A percentile compares a stretch with the other conserved stretches of the same genome.
phyloP scores from a whole-genome alignment of 2,888 invertebrate species.

The Lasioglossum figueresi region DNA sequence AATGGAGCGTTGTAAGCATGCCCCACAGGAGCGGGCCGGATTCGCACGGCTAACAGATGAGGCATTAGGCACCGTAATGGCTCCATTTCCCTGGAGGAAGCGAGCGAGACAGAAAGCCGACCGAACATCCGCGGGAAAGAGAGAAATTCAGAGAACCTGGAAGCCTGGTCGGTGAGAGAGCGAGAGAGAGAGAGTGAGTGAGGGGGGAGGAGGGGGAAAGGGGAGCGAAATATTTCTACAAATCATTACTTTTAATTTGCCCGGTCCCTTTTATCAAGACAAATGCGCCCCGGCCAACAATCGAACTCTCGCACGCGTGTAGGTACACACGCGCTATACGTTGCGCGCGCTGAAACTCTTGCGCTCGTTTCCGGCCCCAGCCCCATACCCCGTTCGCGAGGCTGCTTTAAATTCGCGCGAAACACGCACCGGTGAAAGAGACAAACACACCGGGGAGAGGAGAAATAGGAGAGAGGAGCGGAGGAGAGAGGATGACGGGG shows the following conservation, averaged over 20 bases:
- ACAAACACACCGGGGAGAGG: neutral
- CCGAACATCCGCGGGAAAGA: neutral
- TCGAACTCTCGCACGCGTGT: constrained; percentile 35
- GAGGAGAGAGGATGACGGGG: neutral
- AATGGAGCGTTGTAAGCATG: constrained; percentile 81
- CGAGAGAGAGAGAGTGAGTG: constrained; percentile 33
- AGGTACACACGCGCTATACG: neutral
- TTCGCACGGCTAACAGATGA: constrained; percentile 82
- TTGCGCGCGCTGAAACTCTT: constrained; percentile 1
- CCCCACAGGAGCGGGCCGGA: constrained; percentile 78
- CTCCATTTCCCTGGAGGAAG: constrained; percentile 76
- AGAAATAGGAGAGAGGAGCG: neutral
- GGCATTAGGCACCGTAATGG: constrained; percentile 83
- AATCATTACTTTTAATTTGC: constrained; percentile 84
- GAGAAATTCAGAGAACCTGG: neutral
- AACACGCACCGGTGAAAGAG: constrained; percentile 20
- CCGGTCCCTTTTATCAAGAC: constrained; percentile 79
- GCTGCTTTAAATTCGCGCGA: constrained; percentile 50
- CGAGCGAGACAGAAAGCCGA: constrained; percentile 35
- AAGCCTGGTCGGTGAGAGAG: neutral
- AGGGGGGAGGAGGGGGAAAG: constrained; percentile 12
- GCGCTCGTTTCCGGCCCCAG: constrained; percentile 18
- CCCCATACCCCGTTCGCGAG: neutral
- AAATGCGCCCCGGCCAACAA: constrained; percentile 69
- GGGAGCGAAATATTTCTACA: constrained; percentile 82